Base-by-base conservation (phyloP, 2,888 invertebrate species). In the Rhagonycha fulva region DNA sequence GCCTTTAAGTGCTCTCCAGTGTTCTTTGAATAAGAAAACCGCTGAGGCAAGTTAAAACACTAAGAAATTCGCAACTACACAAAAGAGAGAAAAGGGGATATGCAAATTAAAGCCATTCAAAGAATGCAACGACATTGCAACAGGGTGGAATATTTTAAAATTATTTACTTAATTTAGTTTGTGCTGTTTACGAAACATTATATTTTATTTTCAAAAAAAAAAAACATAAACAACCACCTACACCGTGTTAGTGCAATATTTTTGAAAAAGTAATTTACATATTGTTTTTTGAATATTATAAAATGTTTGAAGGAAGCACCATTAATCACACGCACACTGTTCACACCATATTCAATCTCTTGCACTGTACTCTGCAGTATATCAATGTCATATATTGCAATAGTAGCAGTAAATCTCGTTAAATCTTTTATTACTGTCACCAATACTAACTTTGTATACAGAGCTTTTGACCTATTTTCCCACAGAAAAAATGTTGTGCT, bases 1-100 rank as follows among this genome's bases (percentile, higher is more conserved):
- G 71, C 72, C 74, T 79, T 79, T 80, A 79, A 81, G 81, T 80
- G 80, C 80, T 80, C 80, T 81, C 76, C 78, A 76, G 76, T 79
- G 80, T 80, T 79, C 79, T 80, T 80, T 71, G 79, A 76, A 78
- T 79, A 68, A 75, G 75, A 79, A 75, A 79, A 77, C 75, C 75
- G 77, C 79, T 78, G 72, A 76, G 77, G 77, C 78, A 79, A 80
- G 81, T 80, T 79, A 80, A 81, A 80, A 80, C 78, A 79, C 79
- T 75, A 75, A 75, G 70, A 76, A 79, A 78, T 78, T 77, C 75
- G 61, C 75, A 72, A 75, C 75, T 78, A 77, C 72, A 75, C 78
- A 78, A 79, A 76, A 78, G 76, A 71, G 78, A 78, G 76, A 76
- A 79, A 76, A 79, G 77, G 74, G 75, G 78, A 80, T 81, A 80